These are phyloP conservation scores for Channa striata DNA, from an alignment of 2,797 vertebrate species.

Conservation along the genomic window DNA sequence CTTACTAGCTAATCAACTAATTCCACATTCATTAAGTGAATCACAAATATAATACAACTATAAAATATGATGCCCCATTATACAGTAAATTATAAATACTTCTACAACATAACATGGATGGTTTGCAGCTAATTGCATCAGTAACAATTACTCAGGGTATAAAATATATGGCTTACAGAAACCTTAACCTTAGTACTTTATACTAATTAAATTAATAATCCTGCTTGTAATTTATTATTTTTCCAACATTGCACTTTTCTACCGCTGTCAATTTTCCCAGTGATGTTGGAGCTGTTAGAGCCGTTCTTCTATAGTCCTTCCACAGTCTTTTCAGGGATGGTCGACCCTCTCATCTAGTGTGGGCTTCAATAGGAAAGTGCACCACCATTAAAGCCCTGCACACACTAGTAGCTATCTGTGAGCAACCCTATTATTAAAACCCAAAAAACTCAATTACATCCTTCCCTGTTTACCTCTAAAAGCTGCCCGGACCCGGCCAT, in stretches of 20 bases:
- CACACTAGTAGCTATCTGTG: constrained; percentile 22
- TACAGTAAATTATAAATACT: not conserved
- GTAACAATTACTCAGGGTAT: not conserved
- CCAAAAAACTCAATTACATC: constrained; percentile 10
- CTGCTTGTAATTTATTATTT: too few relatives aligned
- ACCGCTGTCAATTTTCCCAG: not conserved
- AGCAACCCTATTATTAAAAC: constrained; percentile 21
- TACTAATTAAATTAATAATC: too few relatives aligned
- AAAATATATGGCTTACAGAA: not conserved
- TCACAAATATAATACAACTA: not conserved
- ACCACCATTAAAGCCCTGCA: constrained; percentile 15
- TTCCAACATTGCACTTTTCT: too few relatives aligned
- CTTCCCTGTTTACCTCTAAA: not conserved
- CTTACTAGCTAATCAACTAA: not conserved
- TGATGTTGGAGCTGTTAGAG: not conserved
- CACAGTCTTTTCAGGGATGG: not conserved
- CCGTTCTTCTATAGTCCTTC: too few relatives aligned
- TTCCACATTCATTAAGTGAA: too few relatives aligned
- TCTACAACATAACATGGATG: not conserved
- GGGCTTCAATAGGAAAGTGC: not conserved
- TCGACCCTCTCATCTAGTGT: not conserved
- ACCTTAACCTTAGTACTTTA: not conserved
- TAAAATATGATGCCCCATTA: not conserved
- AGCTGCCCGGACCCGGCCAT: constrained; percentile 4
- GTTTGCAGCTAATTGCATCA: not conserved